Percentiles rank a stretch among this genome's conserved stretches.
Conservation (phyloP, 2,113 vertebrate genomes). For the Pongo pygmaeus region DNA sequence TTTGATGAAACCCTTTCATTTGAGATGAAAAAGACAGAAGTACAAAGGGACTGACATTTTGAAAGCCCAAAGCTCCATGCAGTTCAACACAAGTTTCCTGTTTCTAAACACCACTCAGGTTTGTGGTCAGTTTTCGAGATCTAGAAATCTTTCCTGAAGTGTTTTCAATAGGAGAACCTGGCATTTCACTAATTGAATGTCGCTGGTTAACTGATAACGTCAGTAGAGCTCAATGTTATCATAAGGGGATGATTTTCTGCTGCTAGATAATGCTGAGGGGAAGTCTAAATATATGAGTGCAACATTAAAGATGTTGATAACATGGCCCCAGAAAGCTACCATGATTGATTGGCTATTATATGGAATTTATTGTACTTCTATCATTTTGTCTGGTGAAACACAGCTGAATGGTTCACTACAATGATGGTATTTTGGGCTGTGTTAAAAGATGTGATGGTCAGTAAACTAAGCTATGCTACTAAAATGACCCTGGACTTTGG, state of each 20-base stretch:
- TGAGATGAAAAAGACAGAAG: not conserved
- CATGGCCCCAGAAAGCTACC: conserved; percentile 65
- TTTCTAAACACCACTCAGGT: conserved; percentile 46
- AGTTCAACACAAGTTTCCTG: not conserved
- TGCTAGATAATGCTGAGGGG: conserved; percentile 69
- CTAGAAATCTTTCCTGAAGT: conserved; percentile 52
- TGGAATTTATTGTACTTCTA: conserved; percentile 68
- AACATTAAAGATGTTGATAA: conserved; percentile 78
- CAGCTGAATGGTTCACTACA: not conserved
- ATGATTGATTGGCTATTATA: conserved; percentile 68
- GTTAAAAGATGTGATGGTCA: conserved; percentile 1
- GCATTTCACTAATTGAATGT: conserved; percentile 71
- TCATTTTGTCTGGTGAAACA: conserved; percentile 67
- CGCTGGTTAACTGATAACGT: conserved; percentile 75
- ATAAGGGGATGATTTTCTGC: conserved; percentile 74
- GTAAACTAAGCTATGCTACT: not conserved
- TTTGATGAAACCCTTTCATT: not conserved
- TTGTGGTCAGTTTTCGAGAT: conserved; percentile 50
- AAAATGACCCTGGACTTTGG: conserved; percentile 2
- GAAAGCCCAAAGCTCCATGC: not conserved
- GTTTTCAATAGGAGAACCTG: conserved; percentile 64
- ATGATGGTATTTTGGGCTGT: not conserved
- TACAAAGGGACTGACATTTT: not conserved
- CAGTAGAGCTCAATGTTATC: conserved; percentile 77
- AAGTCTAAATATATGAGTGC: conserved; percentile 74